Evolutionary conservation across 2,888 invertebrate species (phyloP), one percentile per base, ranked within the genome.

Genomic region (Nymphalis c-album): DNA sequence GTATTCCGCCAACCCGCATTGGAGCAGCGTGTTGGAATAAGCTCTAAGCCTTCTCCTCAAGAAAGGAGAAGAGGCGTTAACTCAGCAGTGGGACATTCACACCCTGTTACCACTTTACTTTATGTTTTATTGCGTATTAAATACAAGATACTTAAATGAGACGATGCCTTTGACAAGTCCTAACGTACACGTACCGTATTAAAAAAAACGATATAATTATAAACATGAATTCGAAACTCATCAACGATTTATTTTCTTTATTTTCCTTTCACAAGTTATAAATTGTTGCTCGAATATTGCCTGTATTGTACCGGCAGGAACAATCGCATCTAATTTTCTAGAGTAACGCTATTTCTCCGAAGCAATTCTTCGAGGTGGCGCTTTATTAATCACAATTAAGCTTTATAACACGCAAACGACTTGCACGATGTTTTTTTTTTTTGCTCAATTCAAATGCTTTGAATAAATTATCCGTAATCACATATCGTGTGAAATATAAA

Each of bases 311-410:
- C 50, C 61, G 40, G 51, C 53, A 65, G 59, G 60, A 71, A 68
- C 71, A 73, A 72, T 69, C 72, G 67, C 63, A 69, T 63, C 68
- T 66, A 70, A 67, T 71, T 73, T 70, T 70, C 70, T 69, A 66
- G 58, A 68, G 68, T 64, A 65, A 58, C 50, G 60, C 71, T 70
- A 71, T 76, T 78, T 74, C 75, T 70, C 60, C 63, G 73, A 73
- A 75, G 69, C 73, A 60, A 70, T 71, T 68, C 68, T 67, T 40
- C 64, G 64, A 73, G 74, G 76, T 75, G 75, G 70, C 72, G 71
- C 64, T 65, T 62, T 69, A 72, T 77, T 77, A 78, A 78, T 78
- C 77, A 74, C 73, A 75, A 77, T 76, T 75, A 74, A 68, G 69
- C 31, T 53, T 62, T 60, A 55, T 40, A 46, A 65, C 76, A 77